Base-by-base conservation (phyloP, 2,888 invertebrate species). In the Meiosimyza decipiens region DNA sequence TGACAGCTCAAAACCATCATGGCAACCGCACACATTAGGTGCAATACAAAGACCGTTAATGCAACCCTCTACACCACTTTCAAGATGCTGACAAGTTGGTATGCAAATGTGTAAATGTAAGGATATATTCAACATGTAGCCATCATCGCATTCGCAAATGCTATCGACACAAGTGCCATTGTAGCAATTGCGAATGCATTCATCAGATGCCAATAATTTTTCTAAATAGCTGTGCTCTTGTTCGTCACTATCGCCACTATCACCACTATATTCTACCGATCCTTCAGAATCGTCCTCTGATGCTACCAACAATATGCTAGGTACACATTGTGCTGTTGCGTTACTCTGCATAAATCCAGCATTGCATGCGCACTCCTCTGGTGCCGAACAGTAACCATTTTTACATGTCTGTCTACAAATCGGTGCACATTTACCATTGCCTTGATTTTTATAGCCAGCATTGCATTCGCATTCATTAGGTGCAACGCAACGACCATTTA, bases 401-500 rank as follows among this genome's bases (percentile, higher is more conserved):
- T 64, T 5, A 68, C 82, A 83, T 0, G 59, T 75, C 1, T 33
- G 59, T 13, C 65, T 33, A 54, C 82, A 80, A 15, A 78, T 33
- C 0, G 77, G 75, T 1, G 73, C 77, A 73, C 81, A 82, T 0
- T 9, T 12, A 18, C 73, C 51, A 1, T 22, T 16, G 13, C 12
- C 40, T 28, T 6, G 0, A 57, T 71, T 72, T 6, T 28, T 28
- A 47, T 77, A 83, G 0, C 83, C 82, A 0, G 22, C 28, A 0
- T 76, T 33, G 15, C 83, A 84, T 0, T 75, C 47, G 52, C 83
- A 83, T 2, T 49, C 18, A 22, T 72, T 77, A 0, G 82, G 82
- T 1, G 80, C 82, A 4, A 80, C 76, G 71, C 88, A 88, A n/a
- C 75, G 78, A 12, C 87, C 87, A 77, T 86, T 77, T 74, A 71